A percentile compares a stretch with the other conserved stretches of the same genome.
Evolutionary conservation across 2,888 invertebrate genomes (phyloP).

Genomic region (Steinernema scapterisci): DNA sequence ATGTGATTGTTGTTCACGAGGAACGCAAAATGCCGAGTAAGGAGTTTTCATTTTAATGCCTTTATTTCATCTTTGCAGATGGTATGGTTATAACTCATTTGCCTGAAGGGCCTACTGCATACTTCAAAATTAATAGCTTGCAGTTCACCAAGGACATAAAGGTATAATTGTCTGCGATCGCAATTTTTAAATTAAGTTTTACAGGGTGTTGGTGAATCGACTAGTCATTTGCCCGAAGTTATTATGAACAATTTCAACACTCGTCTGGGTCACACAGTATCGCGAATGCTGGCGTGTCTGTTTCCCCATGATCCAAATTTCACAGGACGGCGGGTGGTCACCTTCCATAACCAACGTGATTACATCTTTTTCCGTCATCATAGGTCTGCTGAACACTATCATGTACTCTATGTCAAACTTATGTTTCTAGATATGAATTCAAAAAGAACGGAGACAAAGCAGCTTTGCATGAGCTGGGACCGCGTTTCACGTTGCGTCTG

Average conservation of each 20-base stretch:
- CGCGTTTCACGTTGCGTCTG: constrained; percentile 90
- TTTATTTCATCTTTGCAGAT: constrained; percentile 69
- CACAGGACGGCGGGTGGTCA: constrained; percentile 86
- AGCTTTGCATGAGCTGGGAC: constrained; percentile 90
- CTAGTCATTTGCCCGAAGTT: constrained; percentile 88
- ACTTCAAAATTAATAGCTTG: constrained; percentile 90
- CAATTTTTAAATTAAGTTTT: neutral
- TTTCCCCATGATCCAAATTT: constrained; percentile 96
- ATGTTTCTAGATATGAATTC: constrained; percentile 79
- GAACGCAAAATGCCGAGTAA: constrained; percentile 74
- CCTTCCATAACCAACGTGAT: constrained; percentile 98
- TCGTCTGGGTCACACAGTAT: constrained; percentile 85
- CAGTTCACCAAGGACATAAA: constrained; percentile 85
- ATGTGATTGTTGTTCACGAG: constrained; percentile 90
- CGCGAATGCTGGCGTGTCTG: constrained; percentile 79
- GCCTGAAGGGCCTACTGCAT: constrained; percentile 94
- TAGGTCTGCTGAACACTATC: no score
- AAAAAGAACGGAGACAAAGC: constrained; percentile 74
- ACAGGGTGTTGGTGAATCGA: constrained; percentile 74
- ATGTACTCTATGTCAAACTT: no score
- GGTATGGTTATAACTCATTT: constrained; percentile 89
- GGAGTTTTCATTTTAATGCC: constrained; percentile 33
- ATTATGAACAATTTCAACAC: constrained; percentile 95
- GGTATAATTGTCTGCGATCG: constrained; percentile 53
- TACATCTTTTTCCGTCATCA: constrained; percentile 98